phyloP scores from a whole-genome alignment of 1,140 invertebrate species.

The Cydia fagiglandana region DNA sequence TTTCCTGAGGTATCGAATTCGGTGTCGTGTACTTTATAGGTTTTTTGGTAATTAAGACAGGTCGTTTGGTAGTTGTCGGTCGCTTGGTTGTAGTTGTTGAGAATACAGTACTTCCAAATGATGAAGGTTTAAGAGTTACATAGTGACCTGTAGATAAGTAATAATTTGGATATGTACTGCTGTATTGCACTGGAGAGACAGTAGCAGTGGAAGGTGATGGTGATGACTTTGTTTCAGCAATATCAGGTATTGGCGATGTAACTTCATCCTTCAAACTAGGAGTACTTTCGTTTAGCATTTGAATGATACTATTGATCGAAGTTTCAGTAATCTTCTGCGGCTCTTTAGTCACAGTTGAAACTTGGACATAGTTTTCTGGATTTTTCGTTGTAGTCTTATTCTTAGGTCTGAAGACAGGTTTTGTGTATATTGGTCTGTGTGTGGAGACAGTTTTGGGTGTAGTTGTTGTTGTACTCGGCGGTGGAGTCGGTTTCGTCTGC shows the following conservation, averaged over 20 bases:
- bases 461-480: conserved; percentile 55
- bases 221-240: conserved; percentile 69
- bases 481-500: conserved; percentile 72
- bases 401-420: conserved; percentile 74
- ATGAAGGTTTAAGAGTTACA: conserved; percentile 66
- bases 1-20: conserved; percentile 57
- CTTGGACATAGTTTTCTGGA: conserved; percentile 60
- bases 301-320: conserved; percentile 82
- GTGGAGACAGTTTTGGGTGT: conserved; percentile 64
- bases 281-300: conserved; percentile 82
- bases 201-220: conserved; percentile 54
- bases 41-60: conserved; percentile 38
- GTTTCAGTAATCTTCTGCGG: conserved; percentile 73
- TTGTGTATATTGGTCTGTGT: conserved; percentile 61
- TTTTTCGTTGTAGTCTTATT: conserved; percentile 50
- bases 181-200: conserved; percentile 67
- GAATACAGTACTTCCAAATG: conserved; percentile 41
- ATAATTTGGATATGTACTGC: conserved; percentile 73
- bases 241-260: conserved; percentile 53
- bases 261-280: conserved; percentile 63
- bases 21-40: conserved; percentile 54
- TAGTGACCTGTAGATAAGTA: conserved; percentile 65
- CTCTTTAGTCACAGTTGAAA: conserved; percentile 66
- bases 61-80: conserved; percentile 46
- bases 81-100: conserved; percentile 36